Base-by-base conservation (phyloP, 1,140 invertebrate genomes). In the Sycophila sp. region DNA sequence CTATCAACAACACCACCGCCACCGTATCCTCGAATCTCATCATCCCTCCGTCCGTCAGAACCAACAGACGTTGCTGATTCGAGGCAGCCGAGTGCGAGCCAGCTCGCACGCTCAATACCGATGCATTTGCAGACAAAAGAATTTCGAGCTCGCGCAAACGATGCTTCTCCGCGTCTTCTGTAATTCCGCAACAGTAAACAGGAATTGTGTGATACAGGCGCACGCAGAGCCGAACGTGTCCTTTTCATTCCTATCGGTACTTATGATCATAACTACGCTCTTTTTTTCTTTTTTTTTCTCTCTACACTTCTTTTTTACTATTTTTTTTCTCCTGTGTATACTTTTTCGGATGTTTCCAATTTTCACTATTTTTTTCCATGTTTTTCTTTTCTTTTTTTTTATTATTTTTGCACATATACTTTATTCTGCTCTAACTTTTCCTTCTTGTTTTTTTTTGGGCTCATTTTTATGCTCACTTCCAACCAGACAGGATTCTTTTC, bases 161-260 rank as follows among this genome's bases (percentile, higher is more conserved):
- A 10, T 15, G 11, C 42, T 19, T 53, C 45, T 51, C 47, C 55
- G 30, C 34, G 49, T 34, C 40, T 45, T 17, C 42, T 47, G 42
- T 19, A 19, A 15, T 45, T 15, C 40, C 40, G 40, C 19, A 26
- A 32, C 15, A 59, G 45, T n/a, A n/a, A n/a, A 51, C 67, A 51
- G 45, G 38, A n/a, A n/a, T n/a, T n/a, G n/a, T n/a, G 63, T 28
- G 73, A 64, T 26, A 45, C 32, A 47, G 19, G 42, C 36, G 40
- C 53, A 56, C 49, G 26, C 56, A 56, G 60, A 67, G 71, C 67
- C 69, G 45, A 70, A 63, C 26, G 36, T 40, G 49, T 28, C 68
- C 75, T 81, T 81, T 82, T 82, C 78, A 77, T 79, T 73, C 76
- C 77, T 75, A 78, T 80, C 75, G 81, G 81, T 82, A 82, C 77